Conservation (phyloP, 2,113 vertebrate genomes). For the Scomber japonicus region DNA sequence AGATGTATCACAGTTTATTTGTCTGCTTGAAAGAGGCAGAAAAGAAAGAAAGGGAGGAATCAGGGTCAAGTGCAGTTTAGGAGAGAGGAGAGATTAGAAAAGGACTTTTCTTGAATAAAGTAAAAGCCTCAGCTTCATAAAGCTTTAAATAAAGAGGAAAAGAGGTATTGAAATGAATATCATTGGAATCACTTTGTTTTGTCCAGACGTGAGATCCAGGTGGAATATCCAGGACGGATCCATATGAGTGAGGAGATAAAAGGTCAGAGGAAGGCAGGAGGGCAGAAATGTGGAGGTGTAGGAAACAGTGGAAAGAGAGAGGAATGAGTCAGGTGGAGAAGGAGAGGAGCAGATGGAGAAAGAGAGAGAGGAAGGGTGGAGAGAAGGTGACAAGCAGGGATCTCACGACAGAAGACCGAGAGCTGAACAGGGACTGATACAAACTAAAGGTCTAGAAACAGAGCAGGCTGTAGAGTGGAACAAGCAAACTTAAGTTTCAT, state of each 20-base stretch:
- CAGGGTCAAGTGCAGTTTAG: conserved; percentile 24
- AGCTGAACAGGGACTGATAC: conserved; percentile 71
- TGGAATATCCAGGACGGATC: conserved; percentile 27
- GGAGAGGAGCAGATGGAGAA: conserved; percentile 72
- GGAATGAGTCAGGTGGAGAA: conserved; percentile 66
- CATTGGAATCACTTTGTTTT: conserved; percentile 22
- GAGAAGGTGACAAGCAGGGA: conserved; percentile 59
- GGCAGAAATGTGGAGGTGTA: conserved; percentile 48
- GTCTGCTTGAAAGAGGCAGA: conserved; percentile 11
- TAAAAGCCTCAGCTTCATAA: conserved; percentile 1
- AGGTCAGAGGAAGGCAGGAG: conserved; percentile 58
- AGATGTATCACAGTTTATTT: conserved; percentile 7
- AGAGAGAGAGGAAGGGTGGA: conserved; percentile 42
- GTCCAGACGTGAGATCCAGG: conserved; percentile 11
- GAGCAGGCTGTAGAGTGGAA: conserved; percentile 71
- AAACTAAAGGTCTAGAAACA: conserved; percentile 67
- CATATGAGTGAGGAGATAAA: conserved; percentile 42
- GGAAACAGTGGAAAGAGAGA: conserved; percentile 38
- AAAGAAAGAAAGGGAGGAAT: conserved; percentile 33
- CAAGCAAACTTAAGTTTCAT: conserved; percentile 66
- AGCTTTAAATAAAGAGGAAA: conserved; percentile 23
- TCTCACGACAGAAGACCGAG: conserved; percentile 50
- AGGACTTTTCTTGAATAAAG: neutral
- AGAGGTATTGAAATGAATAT: neutral
- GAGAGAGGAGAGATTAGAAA: neutral